Percentiles rank a stretch among this genome's conserved stretches.
phyloP scores from a whole-genome alignment of 2,888 invertebrate species.

The Morpho helenor region DNA sequence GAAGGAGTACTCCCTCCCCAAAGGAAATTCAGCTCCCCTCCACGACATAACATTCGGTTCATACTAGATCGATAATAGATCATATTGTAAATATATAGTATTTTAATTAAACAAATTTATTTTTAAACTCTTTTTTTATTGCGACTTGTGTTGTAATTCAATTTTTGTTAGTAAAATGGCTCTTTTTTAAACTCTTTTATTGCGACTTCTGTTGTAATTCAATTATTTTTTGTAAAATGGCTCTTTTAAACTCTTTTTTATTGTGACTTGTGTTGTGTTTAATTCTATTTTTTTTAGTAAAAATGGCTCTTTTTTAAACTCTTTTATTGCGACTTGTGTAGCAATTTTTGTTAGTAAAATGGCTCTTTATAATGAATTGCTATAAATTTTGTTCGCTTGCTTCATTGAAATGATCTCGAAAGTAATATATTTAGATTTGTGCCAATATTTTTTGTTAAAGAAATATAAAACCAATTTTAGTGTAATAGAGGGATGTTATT shows the following conservation, averaged over 20 bases:
- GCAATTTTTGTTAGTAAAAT: not conserved
- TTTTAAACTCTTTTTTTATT: slow-evolving; percentile 25
- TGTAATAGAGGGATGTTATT: slow-evolving; percentile 1
- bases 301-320: not conserved
- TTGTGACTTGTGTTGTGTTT: too few species aligned
- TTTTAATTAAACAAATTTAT: slow-evolving; percentile 41
- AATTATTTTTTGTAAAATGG: not conserved
- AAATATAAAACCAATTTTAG: slow-evolving; percentile 9
- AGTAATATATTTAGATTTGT: slow-evolving; percentile 2
- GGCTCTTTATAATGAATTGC: not conserved
- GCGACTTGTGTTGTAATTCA: not conserved
- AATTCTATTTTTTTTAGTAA: not conserved
- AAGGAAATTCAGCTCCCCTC: slow-evolving; percentile 82
- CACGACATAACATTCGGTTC: slow-evolving; percentile 92
- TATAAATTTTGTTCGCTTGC: slow-evolving; percentile 4
- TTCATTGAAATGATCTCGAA: slow-evolving; percentile 6
- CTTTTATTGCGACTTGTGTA: too few species aligned
- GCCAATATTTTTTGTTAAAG: slow-evolving; percentile 3
- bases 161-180: not conserved
- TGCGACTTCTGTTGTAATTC: not conserved
- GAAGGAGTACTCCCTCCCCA: slow-evolving; percentile 88
- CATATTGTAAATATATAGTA: slow-evolving; percentile 69
- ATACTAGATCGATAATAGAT: slow-evolving; percentile 74
- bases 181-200: too few species aligned
- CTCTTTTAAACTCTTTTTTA: not conserved